Evolutionary conservation across 92 coral and sea anemone species (phyloP).

Genomic region (Pocillopora meandrina): DNA sequence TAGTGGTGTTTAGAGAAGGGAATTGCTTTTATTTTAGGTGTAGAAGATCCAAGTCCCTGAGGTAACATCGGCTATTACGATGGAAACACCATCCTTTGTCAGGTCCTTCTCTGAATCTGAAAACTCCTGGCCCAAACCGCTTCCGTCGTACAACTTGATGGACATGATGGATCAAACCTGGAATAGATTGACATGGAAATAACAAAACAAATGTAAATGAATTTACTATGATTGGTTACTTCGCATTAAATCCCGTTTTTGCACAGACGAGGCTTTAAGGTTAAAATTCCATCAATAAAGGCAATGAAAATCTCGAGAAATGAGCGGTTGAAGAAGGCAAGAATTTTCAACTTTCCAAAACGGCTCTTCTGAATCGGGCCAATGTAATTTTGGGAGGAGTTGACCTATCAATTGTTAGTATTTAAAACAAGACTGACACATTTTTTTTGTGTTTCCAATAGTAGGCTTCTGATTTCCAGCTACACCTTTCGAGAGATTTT

Average conservation of each 20-base stretch:
- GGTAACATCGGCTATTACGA: neutral
- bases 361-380: too few relatives aligned
- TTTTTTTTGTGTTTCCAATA: too few relatives aligned
- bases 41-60: constrained; percentile 13
- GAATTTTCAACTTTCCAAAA: neutral
- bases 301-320: neutral
- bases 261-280: neutral
- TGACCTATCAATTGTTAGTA: too few relatives aligned
- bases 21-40: neutral
- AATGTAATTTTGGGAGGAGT: too few relatives aligned
- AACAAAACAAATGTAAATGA: neutral
- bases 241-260: neutral
- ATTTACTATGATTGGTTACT: neutral
- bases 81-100: neutral
- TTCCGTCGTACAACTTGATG: neutral
- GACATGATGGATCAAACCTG: constrained; percentile 1
- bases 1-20: too few relatives aligned
- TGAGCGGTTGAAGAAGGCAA: neutral
- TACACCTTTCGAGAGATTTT: too few relatives aligned
- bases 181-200: neutral
- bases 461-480: neutral
- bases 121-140: neutral
- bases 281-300: neutral
- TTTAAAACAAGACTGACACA: too few relatives aligned
- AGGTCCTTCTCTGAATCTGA: neutral